Conservation (phyloP, 53 echinoderm and acorn worm species). For the Crossaster papposus region DNA sequence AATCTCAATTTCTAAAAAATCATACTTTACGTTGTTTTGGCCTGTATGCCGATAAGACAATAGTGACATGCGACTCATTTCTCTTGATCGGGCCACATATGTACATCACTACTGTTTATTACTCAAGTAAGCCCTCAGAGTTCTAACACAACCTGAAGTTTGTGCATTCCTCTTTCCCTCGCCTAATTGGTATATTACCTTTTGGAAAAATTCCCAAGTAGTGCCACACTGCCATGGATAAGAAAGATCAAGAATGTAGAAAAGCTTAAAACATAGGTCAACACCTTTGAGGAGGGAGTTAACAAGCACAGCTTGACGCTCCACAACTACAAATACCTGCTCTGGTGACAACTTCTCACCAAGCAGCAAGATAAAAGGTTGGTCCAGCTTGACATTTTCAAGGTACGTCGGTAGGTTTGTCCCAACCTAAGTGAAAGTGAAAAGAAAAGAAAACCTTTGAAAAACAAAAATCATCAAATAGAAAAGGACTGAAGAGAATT, state of each 20-base stretch:
- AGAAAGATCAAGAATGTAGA: conserved; percentile 51
- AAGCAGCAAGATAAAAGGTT: conserved; percentile 46
- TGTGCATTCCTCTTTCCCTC: conserved; percentile 32
- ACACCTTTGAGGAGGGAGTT: conserved; percentile 53
- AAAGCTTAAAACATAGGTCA: conserved; percentile 63
- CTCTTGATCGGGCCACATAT: no score
- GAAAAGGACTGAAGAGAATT: conserved; percentile 22
- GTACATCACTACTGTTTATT: conserved; percentile 18
- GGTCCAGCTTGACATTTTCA: conserved; percentile 33
- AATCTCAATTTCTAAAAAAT: no score
- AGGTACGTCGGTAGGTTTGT: conserved; percentile 59
- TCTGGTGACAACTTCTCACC: conserved; percentile 33
- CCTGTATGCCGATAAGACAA: no score
- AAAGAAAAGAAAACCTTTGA: conserved; percentile 31
- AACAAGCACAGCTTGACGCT: conserved; percentile 46
- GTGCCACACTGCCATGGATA: conserved; percentile 61
- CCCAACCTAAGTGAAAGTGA: conserved; percentile 45
- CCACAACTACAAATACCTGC: conserved; percentile 50
- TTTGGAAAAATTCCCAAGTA: conserved; percentile 63
- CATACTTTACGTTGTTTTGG: no score
- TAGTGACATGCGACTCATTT: no score
- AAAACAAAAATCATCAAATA: conserved; percentile 20
- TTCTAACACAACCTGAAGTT: conserved; percentile 16
- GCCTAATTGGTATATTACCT: conserved; percentile 52
- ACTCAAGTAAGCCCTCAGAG: conserved; percentile 19